Evolutionary conservation across 2,113 vertebrate genomes (phyloP).

Genomic region (Morone chrysops): DNA sequence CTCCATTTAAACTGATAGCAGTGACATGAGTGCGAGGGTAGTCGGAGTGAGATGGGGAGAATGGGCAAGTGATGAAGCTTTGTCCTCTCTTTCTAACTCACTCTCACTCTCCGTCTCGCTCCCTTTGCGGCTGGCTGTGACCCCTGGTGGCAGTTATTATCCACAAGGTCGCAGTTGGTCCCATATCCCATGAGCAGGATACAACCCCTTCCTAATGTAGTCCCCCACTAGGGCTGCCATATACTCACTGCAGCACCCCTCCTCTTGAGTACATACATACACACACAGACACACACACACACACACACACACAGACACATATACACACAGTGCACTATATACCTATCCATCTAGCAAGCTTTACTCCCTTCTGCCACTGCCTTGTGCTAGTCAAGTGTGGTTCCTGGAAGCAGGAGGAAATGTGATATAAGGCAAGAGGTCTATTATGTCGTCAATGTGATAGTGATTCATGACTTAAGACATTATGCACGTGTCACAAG

Average conservation of each 20-base stretch:
- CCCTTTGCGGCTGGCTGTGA: slow-evolving; percentile 58
- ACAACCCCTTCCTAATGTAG: slow-evolving; percentile 70
- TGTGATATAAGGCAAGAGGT: slow-evolving; percentile 14
- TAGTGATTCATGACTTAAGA: slow-evolving; percentile 20
- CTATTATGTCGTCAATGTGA: slow-evolving; percentile 34
- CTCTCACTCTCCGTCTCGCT: slow-evolving; percentile 45
- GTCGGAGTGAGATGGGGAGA: slow-evolving; percentile 51
- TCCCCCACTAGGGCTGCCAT: slow-evolving; percentile 58
- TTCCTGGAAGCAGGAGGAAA: slow-evolving; percentile 44
- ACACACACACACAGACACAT: neutral
- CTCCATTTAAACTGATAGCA: slow-evolving; percentile 76
- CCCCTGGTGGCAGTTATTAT: slow-evolving; percentile 76
- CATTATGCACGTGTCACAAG: slow-evolving; percentile 14
- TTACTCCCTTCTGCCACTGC: slow-evolving; percentile 14
- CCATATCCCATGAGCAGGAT: slow-evolving; percentile 70
- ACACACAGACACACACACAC: neutral
- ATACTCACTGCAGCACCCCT: slow-evolving; percentile 26
- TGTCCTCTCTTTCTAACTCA: slow-evolving; percentile 41
- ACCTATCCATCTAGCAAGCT: slow-evolving; percentile 40
- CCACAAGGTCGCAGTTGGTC: slow-evolving; percentile 73
- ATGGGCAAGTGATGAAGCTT: slow-evolving; percentile 57
- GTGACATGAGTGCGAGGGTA: slow-evolving; percentile 65
- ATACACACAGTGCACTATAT: slow-evolving; percentile 10
- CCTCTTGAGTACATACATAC: neutral
- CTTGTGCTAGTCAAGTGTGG: slow-evolving; percentile 21